Conservation (phyloP, 1,140 invertebrate species). For the Bombus confusus region DNA sequence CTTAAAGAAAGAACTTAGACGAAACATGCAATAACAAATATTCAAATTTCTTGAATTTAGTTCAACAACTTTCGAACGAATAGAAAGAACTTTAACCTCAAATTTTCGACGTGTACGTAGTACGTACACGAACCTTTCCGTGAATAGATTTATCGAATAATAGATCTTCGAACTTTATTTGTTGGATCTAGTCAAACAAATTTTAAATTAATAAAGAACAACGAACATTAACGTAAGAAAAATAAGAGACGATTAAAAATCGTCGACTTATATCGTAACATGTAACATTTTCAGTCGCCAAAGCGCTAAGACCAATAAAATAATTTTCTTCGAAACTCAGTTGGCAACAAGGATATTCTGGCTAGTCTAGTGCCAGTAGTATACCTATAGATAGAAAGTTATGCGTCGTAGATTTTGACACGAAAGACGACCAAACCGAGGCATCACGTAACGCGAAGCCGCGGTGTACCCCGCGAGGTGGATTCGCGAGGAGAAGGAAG, state of each 20-base stretch:
- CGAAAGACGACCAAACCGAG: constrained; percentile 18
- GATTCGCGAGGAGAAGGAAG: constrained; percentile 37
- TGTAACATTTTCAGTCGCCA: not conserved
- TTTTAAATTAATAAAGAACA: too few relatives aligned
- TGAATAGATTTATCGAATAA: too few relatives aligned
- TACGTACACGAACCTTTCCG: too few relatives aligned
- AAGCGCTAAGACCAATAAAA: not conserved
- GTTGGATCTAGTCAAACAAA: too few relatives aligned
- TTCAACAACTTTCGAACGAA: too few relatives aligned
- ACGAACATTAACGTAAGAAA: too few relatives aligned
- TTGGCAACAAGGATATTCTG: not conserved
- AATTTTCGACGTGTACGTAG: too few relatives aligned
- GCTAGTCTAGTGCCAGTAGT: not conserved
- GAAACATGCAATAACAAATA: too few relatives aligned
- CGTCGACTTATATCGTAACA: not conserved
- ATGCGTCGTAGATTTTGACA: constrained; percentile 30
- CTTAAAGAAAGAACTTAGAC: too few relatives aligned
- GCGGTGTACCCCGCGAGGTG: constrained; percentile 17
- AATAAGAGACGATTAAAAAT: not conserved
- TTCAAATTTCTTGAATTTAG: too few relatives aligned
- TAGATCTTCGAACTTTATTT: too few relatives aligned
- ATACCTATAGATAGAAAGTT: constrained; percentile 9
- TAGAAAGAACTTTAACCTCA: too few relatives aligned
- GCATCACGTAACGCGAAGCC: constrained; percentile 42
- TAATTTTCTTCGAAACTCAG: not conserved